Evolutionary conservation across 2,113 vertebrate species (phyloP), one percentile per base, ranked within the genome.

Genomic region (Ahaetulla prasina): DNA sequence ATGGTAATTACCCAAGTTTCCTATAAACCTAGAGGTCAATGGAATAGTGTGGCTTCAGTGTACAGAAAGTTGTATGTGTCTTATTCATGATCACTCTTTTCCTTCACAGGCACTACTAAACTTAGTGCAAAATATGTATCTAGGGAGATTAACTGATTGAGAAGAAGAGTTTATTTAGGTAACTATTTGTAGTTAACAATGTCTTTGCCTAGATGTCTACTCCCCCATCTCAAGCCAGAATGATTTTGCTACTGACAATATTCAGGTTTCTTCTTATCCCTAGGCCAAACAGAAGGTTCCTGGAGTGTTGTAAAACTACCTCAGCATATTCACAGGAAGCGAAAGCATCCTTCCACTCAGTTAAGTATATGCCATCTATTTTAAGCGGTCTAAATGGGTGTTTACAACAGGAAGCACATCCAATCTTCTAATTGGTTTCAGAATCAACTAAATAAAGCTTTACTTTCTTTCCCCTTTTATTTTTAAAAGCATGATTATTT

Each of bases 391-490:
- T 85, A 89, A 93, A 89, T 91, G 54, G 50, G 68, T 93, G 87
- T 93, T 89, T 93, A 91, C 53, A 93, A 91, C 52, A 85, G 53
- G 87, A 89, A 93, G 55, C 45, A 63, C 22, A 85, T 87, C 68
- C 87, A 91, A 85, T 91, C 87, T 91, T 60, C 68, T 93, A 89
- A 93, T 85, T 93, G 93, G 90, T 91, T 60, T 91, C 87, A 89
- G 60, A 91, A 89, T 89, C 54, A 93, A 85, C 87, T 85, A 93
- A 91, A 93, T 93, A 93, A 27, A 27, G 16, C 89, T 85, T 55
- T 30, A 9, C 0, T 80, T 80, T 80, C 74, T 80, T 43, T 43
- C 74, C 22, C 11, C 6, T 89, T 84, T 80, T 91, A 87, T 91
- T n/a, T 87, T 54, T 0, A 50, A 91, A 95, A 47, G 63, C 63